Base-by-base conservation (phyloP, 2,888 invertebrate species). In the Drosophila robusta region DNA sequence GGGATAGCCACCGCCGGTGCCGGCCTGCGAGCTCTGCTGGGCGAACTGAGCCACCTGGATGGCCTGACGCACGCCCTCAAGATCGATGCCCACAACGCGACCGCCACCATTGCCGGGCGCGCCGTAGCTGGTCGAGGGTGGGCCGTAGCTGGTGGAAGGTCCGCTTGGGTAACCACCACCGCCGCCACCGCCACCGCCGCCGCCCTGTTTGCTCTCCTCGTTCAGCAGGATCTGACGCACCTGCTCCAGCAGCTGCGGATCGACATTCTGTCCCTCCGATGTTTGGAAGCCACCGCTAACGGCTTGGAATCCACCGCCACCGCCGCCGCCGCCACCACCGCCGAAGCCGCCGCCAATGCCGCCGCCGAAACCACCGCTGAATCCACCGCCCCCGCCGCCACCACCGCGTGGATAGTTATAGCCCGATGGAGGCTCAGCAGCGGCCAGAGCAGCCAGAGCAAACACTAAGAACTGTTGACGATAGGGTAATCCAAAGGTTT, bases 21-120 rank as follows among this genome's bases (percentile, higher is more conserved):
- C 93, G 44, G 93, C 92, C 81, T 93, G 85, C 67, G 94, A 93
- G 92, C 93, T 93, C 75, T 93, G 92, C 93, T 96, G 96, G 82
- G 95, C 94, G 94, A 95, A 97, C 90, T 97, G 96, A 44, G 97
- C 97, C 74, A 97, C 97, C 92, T 97, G 97, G 93, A 97, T 96
- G 83, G 96, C 97, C 89, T 96, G 97, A 89, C 96, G 96, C 89
- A 97, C 96, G 74, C 96, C 96, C 88, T 97, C 97, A 75, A 97
- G 95, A 92, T 96, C 95, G 92, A 97, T 95, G 78, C 97, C 97
- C 80, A 96, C 96, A 60, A 97, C 96, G 66, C 92, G 91, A 32
- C 92, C 91, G 22, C 90, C 91, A 24, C 83, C 84, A 38, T 29
- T 38, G 11, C 81, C 44, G 64, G 96, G 95, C 58, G 93, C 95